phyloP scores from a whole-genome alignment of 2,113 vertebrate species.

The Cavia porcellus region DNA sequence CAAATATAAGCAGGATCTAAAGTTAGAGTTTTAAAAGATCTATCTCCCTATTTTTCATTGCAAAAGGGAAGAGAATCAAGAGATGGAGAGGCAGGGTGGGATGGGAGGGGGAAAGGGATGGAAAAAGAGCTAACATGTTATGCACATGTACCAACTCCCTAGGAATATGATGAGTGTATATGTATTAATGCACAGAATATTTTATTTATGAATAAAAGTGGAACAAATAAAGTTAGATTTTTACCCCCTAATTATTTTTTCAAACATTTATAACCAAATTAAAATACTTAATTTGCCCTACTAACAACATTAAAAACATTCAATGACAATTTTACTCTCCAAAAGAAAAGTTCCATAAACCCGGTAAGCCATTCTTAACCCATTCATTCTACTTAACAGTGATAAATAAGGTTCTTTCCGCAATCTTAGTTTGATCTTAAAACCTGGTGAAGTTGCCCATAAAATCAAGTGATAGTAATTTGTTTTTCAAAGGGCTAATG shows the following conservation, averaged over 20 bases:
- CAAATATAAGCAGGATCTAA: neutral
- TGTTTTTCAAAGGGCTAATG: conserved; percentile 51
- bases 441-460: conserved; percentile 68
- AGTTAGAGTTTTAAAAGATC: neutral
- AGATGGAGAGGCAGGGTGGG: neutral
- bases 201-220: neutral
- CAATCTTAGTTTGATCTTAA: conserved; percentile 58
- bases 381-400: conserved; percentile 24
- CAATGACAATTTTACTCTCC: neutral
- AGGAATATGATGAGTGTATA: neutral
- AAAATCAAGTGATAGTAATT: conserved; percentile 74
- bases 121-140: neutral
- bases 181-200: neutral
- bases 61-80: neutral
- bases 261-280: conserved; percentile 39
- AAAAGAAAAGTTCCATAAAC: conserved; percentile 14
- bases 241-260: conserved; percentile 26
- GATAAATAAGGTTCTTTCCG: conserved; percentile 48
- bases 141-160: neutral
- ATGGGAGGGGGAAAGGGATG: neutral
- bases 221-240: neutral
- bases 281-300: conserved; percentile 5
- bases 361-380: neutral
- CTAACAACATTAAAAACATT: neutral
- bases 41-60: neutral